phyloP scores from a whole-genome alignment of 2,888 invertebrate genomes.

The Oligia latruncula region DNA sequence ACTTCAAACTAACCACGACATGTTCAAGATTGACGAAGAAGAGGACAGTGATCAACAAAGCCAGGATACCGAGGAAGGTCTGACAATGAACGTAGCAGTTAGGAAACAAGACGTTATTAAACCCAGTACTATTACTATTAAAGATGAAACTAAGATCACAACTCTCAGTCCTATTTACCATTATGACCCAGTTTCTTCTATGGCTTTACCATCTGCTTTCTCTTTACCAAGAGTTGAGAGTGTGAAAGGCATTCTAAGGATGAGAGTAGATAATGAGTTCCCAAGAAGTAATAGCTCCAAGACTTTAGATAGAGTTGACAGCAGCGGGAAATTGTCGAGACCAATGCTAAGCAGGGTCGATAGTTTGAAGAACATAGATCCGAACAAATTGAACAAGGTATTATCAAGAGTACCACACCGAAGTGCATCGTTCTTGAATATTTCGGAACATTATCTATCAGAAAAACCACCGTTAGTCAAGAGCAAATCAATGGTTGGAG shows the following conservation, averaged over 20 bases:
- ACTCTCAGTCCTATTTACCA: slow-evolving; percentile 82
- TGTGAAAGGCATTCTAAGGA: slow-evolving; percentile 84
- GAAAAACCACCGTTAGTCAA: slow-evolving; percentile 84
- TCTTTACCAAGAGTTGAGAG: slow-evolving; percentile 84
- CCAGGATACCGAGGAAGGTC: slow-evolving; percentile 84
- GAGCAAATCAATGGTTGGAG: slow-evolving; percentile 86
- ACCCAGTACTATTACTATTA: slow-evolving; percentile 85
- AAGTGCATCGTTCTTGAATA: slow-evolving; percentile 87
- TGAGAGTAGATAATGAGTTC: slow-evolving; percentile 72
- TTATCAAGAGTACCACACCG: slow-evolving; percentile 85
- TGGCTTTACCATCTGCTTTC: slow-evolving; percentile 80
- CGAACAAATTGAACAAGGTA: slow-evolving; percentile 84
- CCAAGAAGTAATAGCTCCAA: slow-evolving; percentile 84
- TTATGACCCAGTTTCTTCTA: slow-evolving; percentile 82
- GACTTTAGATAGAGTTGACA: slow-evolving; percentile 82
- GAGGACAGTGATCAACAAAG: slow-evolving; percentile 83
- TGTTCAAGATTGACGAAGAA: slow-evolving; percentile 88
- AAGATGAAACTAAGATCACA: slow-evolving; percentile 86
- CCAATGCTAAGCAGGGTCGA: slow-evolving; percentile 84
- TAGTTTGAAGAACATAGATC: slow-evolving; percentile 85
- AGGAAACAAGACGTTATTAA: slow-evolving; percentile 86
- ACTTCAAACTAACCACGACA: slow-evolving; percentile 80
- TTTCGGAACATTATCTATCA: slow-evolving; percentile 84
- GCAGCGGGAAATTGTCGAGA: slow-evolving; percentile 73
- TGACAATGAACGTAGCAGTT: slow-evolving; percentile 84